Evolutionary conservation across 2,113 vertebrate species (phyloP), one percentile per base, ranked within the genome.

Genomic region (Holacanthus passer): DNA sequence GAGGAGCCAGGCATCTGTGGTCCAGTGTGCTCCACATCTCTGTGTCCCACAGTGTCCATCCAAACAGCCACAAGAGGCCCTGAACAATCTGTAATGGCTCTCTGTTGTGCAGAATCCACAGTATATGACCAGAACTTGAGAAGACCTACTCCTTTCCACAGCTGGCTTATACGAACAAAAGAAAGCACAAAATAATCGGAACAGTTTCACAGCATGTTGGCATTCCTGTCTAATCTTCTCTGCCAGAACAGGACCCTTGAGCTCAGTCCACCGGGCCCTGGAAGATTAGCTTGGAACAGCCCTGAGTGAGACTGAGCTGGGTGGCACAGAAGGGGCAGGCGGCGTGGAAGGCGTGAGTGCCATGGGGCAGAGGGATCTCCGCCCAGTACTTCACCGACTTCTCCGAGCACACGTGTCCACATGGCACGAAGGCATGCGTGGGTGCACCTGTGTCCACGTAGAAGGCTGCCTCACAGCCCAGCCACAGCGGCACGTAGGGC

Each of bases 371-470:
- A 0, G 97, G 98, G 84, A 99, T 99, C 87, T 99, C 97, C 0
- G 96, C 95, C 98, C 98, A 99, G 90, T 99, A 99, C 35, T 97
- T 98, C 11, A 97, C 97, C 0, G 98, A 97, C 77, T 99, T 99
- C 93, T 99, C 98, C 0, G 98, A 99, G 92, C 98, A 98, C 79
- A 99, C 98, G 1, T 99, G 98, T 89, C 98, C 98, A 0, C 98
- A 99, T 0, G 98, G 98, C 53, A 96, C 96, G 31, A 99, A 99
- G 68, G 97, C 98, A 0, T 99, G 96, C 0, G 97, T 99, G 14
- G 98, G 98, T 0, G 98, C 97, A 0, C 96, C 98, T 0, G 97
- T 97, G 27, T 99, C 98, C 84, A 99, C 98, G 0, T 99, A 99
- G 87, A 99, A 99, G 0, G 97, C 98, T 0, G 98, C 96, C 92